These are phyloP conservation scores for Xanthorhoe spadicearia DNA, from an alignment of 2,888 invertebrate species.

Conservation along the genomic window DNA sequence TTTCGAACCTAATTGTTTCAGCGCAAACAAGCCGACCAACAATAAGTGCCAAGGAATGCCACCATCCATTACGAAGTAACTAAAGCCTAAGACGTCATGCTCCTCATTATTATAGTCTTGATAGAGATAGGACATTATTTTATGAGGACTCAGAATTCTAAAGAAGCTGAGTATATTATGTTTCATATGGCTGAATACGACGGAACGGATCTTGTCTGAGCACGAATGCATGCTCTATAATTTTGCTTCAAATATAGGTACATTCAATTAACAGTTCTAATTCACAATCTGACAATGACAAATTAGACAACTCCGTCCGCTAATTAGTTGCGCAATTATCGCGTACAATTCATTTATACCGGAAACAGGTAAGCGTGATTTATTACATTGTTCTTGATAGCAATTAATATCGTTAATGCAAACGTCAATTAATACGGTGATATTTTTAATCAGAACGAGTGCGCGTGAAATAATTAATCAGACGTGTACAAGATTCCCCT, in stretches of 20 bases:
- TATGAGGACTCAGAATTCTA: not conserved
- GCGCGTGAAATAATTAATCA: constrained; percentile 70
- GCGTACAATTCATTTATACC: constrained; percentile 81
- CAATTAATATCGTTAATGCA: constrained; percentile 72
- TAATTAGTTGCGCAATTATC: constrained; percentile 84
- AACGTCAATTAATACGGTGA: constrained; percentile 45
- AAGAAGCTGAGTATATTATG: too few relatives aligned
- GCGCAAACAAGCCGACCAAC: constrained; percentile 42
- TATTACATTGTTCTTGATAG: constrained; percentile 74
- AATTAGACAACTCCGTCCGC: constrained; percentile 77
- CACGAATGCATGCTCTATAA: too few relatives aligned
- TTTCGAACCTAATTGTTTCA: constrained; percentile 69
- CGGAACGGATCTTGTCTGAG: too few relatives aligned
- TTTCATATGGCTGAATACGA: too few relatives aligned
- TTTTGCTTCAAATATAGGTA: constrained; percentile 42
- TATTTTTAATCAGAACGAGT: constrained; percentile 47
- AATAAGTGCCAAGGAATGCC: constrained; percentile 38
- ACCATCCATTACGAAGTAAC: constrained; percentile 8
- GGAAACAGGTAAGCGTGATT: constrained; percentile 77
- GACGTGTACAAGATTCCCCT: constrained; percentile 63
- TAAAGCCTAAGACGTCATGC: not conserved
- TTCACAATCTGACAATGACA: constrained; percentile 84
- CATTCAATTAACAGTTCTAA: constrained; percentile 82
- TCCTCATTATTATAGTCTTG: not conserved
- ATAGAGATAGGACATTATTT: not conserved